Evolutionary conservation across 2,888 invertebrate genomes (phyloP), one percentile per base, ranked within the genome.

Genomic region (Lepas anatifera): DNA sequence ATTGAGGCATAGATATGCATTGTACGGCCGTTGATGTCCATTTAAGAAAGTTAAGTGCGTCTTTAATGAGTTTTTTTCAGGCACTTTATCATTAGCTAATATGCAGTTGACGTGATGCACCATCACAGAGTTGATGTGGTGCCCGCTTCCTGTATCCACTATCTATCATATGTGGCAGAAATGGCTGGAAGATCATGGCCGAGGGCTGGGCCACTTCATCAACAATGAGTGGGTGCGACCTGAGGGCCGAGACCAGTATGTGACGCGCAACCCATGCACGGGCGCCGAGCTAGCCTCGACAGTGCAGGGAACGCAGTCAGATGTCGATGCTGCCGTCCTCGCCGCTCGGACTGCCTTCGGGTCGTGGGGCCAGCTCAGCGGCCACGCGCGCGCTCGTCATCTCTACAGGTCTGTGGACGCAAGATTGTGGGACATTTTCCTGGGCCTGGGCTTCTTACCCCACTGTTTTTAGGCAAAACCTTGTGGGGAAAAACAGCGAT

Each of bases 351-450:
- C 70, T 39, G 75, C 75, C 1, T 72, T 71, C 50, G 66, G 70
- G 29, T 67, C 71, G 0, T 76, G 76, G 76, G 70, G 68, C 25
- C 39, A 71, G 41, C 70, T 75, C 27, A 71, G 71, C 39, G 72
- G 73, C 25, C 73, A 74, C 71, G 74, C 76, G 72, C 76, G 76
- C 73, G 75, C 76, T 29, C 73, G 76, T 70, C 74, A 78, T 71
- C 69, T 79, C 16, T 76, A 77, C 70, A 77, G 76, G 79, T 78
- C 74, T 69, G 71, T 37, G 69, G 32, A 29, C 50, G 39, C 64
- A 39, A 29, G 58, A n/a, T n/a, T n/a, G n/a, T n/a, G n/a, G n/a
- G n/a, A n/a, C n/a, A n/a, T n/a, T n/a, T n/a, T n/a, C n/a, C n/a
- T n/a, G n/a, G n/a, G n/a, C n/a, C n/a, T n/a, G n/a, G n/a, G n/a